phyloP scores from a whole-genome alignment of 2,888 invertebrate species.

The Chaitophorus viminalis region DNA sequence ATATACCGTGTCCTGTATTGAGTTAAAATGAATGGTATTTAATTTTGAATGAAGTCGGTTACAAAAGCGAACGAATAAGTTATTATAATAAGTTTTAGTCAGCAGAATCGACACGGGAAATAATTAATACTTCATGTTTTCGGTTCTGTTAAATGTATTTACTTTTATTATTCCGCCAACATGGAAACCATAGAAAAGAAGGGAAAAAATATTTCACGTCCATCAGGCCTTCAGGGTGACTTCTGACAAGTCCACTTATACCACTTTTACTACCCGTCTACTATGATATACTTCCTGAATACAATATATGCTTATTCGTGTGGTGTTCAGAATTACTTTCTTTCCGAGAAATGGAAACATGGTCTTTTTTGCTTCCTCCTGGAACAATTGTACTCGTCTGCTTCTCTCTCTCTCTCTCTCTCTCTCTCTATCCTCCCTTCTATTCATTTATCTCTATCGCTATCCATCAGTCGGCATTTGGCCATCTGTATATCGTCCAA shows the following conservation, averaged over 20 bases:
- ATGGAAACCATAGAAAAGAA: not conserved
- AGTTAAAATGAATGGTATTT: not conserved
- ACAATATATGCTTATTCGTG: not conserved
- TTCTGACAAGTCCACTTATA: no score
- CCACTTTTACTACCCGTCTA: not conserved
- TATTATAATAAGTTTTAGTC: not conserved
- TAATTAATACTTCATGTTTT: not conserved
- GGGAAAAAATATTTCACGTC: not conserved
- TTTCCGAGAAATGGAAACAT: not conserved
- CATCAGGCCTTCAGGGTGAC: no score
- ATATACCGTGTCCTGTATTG: not conserved
- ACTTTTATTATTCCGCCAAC: not conserved
- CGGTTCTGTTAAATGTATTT: not conserved
- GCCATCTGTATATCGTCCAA: no score
- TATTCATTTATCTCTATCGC: not conserved
- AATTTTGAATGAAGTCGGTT: not conserved
- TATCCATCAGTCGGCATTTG: not conserved
- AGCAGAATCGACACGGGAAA: not conserved
- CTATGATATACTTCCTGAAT: not conserved
- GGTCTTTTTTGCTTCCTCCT: not conserved
- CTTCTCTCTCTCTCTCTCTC: no score
- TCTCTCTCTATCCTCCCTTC: no score
- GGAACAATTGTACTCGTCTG: not conserved
- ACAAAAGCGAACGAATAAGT: not conserved
- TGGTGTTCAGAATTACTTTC: not conserved